Evolutionary conservation across 2,113 vertebrate genomes (phyloP).

Genomic region (Tetrao urogallus): DNA sequence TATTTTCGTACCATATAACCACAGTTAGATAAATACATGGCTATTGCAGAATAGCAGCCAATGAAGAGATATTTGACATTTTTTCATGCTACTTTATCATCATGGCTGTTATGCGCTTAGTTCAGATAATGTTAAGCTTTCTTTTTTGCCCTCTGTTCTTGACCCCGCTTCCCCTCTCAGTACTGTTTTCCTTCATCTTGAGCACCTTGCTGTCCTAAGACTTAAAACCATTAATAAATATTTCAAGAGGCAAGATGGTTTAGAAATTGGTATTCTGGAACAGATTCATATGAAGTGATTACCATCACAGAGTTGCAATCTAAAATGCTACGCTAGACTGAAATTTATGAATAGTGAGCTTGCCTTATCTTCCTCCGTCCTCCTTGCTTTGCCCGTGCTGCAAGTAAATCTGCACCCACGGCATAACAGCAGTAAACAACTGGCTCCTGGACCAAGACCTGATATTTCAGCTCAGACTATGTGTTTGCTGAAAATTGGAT

Average conservation of each 20-base stretch:
- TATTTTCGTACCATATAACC: background rate
- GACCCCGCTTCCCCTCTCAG: background rate
- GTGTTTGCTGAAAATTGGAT: background rate
- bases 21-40: background rate
- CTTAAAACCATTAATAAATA: background rate
- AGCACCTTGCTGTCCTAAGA: background rate
- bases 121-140: background rate
- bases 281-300: conserved; percentile 26
- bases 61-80: background rate
- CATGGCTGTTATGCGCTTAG: background rate
- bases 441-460: background rate
- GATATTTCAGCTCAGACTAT: background rate
- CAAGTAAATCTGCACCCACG: background rate
- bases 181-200: background rate
- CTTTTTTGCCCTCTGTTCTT: background rate
- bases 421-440: background rate
- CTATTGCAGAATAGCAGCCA: background rate
- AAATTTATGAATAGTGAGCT: conserved; percentile 46
- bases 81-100: background rate
- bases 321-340: conserved; percentile 31
- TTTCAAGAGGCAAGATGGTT: conserved; percentile 19
- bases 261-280: conserved; percentile 38
- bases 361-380: background rate
- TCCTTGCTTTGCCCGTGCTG: background rate
- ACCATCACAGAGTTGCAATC: conserved; percentile 12